Evolutionary conservation across 2,797 vertebrate genomes (phyloP), one percentile per base, ranked within the genome.

Genomic region (Sphaeramia orbicularis): DNA sequence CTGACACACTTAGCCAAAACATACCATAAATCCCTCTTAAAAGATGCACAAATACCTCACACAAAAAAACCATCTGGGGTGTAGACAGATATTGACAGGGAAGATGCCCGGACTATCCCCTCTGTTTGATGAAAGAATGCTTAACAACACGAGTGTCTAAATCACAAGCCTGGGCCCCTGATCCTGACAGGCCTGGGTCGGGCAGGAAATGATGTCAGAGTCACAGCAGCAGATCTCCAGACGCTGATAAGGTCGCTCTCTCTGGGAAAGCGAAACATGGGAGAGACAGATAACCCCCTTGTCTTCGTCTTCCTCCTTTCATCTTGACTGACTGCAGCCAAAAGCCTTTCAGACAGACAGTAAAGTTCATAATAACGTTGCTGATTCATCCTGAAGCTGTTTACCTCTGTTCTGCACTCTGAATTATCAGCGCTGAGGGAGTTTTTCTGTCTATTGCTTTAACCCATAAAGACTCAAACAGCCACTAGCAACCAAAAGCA

Each of bases 131-230:
- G 56, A 77, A 78, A 77, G 65, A 81, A 56, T 21, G 53, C 51
- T 12, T 27, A 51, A 56, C 69, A 66, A 70, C 36, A n/a, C 37
- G 54, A 76, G 71, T 38, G 41, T 73, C 76, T 76, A 73, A 68
- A 84, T 82, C 44, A 42, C 71, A 44, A 51, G 38, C 8, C n/a
- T 0, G 4, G 47, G 47, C 55, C 56, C 47, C 37, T 60, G 45
- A 81, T 80, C 84, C 60, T 56, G 71, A 81, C 71, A 84, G 62
- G 41, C 57, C 0, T 8, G 47, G 74, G 55, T 64, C 21, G 1
- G 52, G 53, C 85, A 91, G 90, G 90, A 92, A 87, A 88, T 91
- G 61, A 91, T 87, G 89, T 91, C 90, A 92, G 53, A 62, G 59
- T 71, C 69, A 54, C 74, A 57, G 71, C 72, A 78, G 75, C 68